A percentile compares a stretch with the other conserved stretches of the same genome.
These are phyloP conservation scores for Anagrus nilaparvatae DNA, from an alignment of 1,140 invertebrate genomes.

Conservation along the genomic window DNA sequence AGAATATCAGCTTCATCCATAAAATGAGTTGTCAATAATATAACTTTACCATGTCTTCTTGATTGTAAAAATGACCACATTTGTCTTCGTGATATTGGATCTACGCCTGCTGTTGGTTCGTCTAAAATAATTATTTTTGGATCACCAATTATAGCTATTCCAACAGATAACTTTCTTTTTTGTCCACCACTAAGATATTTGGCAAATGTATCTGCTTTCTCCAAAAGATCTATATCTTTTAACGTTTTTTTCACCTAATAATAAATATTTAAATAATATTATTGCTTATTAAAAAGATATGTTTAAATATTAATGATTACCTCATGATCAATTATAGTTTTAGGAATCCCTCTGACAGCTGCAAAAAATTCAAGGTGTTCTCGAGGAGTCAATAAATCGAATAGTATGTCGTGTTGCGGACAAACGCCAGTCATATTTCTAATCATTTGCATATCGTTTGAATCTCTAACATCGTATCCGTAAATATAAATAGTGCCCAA, in stretches of 20 bases:
- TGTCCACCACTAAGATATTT: slow-evolving; percentile 76
- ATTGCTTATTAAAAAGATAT: no score
- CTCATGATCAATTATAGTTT: slow-evolving; percentile 46
- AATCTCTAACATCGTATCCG: slow-evolving; percentile 62
- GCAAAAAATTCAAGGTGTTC: slow-evolving; percentile 84
- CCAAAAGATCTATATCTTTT: slow-evolving; percentile 59
- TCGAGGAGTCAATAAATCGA: slow-evolving; percentile 73
- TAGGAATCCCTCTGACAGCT: slow-evolving; percentile 56
- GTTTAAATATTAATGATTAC: slow-evolving; percentile 14
- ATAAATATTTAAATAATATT: no score
- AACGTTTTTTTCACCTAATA: slow-evolving; percentile 56
- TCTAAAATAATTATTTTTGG: slow-evolving; percentile 84
- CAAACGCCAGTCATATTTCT: slow-evolving; percentile 77
- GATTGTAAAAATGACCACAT: slow-evolving; percentile 75
- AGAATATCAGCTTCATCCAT: slow-evolving; percentile 84
- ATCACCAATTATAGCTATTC: slow-evolving; percentile 79
- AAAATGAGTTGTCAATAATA: slow-evolving; percentile 65
- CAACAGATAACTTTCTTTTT: slow-evolving; percentile 77
- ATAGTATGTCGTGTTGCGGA: slow-evolving; percentile 86
- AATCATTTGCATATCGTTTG: slow-evolving; percentile 61
- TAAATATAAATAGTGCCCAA: slow-evolving; percentile 68
- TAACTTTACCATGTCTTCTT: slow-evolving; percentile 62
- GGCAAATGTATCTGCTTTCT: slow-evolving; percentile 60
- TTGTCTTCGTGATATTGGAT: slow-evolving; percentile 71
- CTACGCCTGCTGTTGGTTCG: slow-evolving; percentile 80